Conservation (phyloP, 2,113 vertebrate genomes). For the Corydoras maculifer region DNA sequence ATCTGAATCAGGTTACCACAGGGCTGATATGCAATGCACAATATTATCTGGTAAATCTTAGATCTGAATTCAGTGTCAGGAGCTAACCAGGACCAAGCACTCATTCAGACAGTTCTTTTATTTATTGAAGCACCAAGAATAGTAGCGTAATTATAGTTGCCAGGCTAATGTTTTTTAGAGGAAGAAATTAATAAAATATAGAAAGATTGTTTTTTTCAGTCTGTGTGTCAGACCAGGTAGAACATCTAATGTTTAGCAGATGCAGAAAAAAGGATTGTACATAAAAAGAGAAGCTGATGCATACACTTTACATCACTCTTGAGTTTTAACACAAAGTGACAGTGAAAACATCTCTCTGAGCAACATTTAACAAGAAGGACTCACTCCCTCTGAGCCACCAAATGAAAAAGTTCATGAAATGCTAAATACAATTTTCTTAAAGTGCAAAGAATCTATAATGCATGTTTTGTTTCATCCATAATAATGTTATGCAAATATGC, state of each 20-base stretch:
- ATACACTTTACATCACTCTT: conserved; percentile 11
- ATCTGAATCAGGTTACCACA: not conserved
- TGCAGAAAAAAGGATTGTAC: not conserved
- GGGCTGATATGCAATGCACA: not conserved
- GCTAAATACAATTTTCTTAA: not conserved
- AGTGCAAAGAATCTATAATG: conserved; percentile 1
- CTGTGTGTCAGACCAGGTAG: conserved; percentile 13
- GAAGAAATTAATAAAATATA: conserved; percentile 19
- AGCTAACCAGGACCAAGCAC: conserved; percentile 5
- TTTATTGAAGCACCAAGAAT: conserved; percentile 17
- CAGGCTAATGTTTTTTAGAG: conserved; percentile 11
- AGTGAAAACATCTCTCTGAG: not conserved
- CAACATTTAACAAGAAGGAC: conserved; percentile 8
- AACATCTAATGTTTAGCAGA: conserved; percentile 5
- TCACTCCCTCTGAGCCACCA: not conserved
- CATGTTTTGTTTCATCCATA: conserved; percentile 7
- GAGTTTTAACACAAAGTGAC: not conserved
- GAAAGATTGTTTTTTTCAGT: conserved; percentile 14
- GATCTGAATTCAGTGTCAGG: no score
- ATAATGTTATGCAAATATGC: not conserved
- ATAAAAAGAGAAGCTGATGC: not conserved
- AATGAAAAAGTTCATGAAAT: conserved; percentile 15
- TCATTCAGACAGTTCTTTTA: conserved; percentile 9
- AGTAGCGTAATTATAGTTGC: conserved; percentile 17
- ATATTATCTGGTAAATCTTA: no score